Conservation (phyloP, 2,888 invertebrate species). For the Mantis religiosa region DNA sequence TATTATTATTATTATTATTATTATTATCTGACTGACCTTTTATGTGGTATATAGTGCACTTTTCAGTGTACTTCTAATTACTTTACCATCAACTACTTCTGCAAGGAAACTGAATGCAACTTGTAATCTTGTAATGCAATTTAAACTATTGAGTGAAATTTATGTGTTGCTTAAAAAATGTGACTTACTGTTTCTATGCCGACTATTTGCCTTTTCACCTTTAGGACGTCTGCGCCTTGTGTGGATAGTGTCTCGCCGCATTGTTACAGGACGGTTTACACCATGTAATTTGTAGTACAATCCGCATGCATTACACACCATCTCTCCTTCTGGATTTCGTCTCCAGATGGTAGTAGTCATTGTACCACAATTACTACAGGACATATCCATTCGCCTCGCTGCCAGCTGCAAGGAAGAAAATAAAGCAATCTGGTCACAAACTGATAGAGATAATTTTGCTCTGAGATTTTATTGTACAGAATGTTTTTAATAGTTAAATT, state of each 20-base stretch:
- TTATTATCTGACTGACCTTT: too few species aligned
- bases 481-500: too few species aligned
- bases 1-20: too few species aligned
- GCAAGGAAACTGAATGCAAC: too few species aligned
- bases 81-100: too few species aligned
- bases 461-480: too few species aligned
- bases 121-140: too few species aligned
- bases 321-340: conserved; percentile 92
- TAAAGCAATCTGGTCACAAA: not conserved
- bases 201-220: conserved; percentile 48
- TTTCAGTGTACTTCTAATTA: too few species aligned
- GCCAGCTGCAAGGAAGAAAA: conserved; percentile 30
- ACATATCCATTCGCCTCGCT: conserved; percentile 70
- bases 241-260: conserved; percentile 95
- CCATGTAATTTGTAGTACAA: conserved; percentile 96
- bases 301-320: conserved; percentile 98
- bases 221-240: conserved; percentile 85
- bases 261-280: conserved; percentile 86
- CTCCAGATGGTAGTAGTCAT: conserved; percentile 97
- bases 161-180: not conserved
- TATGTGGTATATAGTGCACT: too few species aligned
- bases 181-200: conserved; percentile 39
- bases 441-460: too few species aligned
- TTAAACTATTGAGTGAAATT: too few species aligned
- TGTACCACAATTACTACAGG: conserved; percentile 96